Percentiles rank a stretch among this genome's conserved stretches.
These are phyloP conservation scores for Pteropus alecto DNA, from an alignment of 2,113 vertebrate species.

Conservation along the genomic window DNA sequence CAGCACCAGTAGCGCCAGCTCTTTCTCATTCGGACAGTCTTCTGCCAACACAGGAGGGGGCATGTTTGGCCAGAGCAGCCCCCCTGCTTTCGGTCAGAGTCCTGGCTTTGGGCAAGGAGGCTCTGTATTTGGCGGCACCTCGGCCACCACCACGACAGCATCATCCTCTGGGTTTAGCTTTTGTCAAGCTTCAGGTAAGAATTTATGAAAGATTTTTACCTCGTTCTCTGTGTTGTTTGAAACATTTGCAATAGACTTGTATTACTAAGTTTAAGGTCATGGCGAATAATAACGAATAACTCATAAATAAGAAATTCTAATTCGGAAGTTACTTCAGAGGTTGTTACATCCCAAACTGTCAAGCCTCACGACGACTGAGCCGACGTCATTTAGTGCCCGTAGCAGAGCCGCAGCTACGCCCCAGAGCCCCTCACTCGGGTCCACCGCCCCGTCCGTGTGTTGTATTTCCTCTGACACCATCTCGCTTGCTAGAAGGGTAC, in stretches of 20 bases:
- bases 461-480: rapidly evolving
- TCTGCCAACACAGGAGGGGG: conserved; percentile 78
- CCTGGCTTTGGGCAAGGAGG: conserved; percentile 88
- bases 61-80: conserved; percentile 88
- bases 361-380: not conserved
- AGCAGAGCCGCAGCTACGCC: rapidly evolving
- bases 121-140: conserved; percentile 86
- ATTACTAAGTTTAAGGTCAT: not conserved
- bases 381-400: not conserved
- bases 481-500: not conserved
- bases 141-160: conserved; percentile 84
- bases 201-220: rapidly evolving
- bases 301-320: not conserved
- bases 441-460: too few species aligned
- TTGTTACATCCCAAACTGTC: not conserved
- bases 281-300: not conserved
- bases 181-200: conserved; percentile 91
- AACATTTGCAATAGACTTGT: not conserved
- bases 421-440: rapidly evolving
- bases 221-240: not conserved
- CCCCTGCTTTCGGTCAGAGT: conserved; percentile 89
- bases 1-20: conserved; percentile 81
- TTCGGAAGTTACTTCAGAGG: not conserved
- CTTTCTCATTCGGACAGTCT: conserved; percentile 90
- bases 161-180: conserved; percentile 92